Conservation (phyloP, 2,888 invertebrate species). For the Rotaria sp. region DNA sequence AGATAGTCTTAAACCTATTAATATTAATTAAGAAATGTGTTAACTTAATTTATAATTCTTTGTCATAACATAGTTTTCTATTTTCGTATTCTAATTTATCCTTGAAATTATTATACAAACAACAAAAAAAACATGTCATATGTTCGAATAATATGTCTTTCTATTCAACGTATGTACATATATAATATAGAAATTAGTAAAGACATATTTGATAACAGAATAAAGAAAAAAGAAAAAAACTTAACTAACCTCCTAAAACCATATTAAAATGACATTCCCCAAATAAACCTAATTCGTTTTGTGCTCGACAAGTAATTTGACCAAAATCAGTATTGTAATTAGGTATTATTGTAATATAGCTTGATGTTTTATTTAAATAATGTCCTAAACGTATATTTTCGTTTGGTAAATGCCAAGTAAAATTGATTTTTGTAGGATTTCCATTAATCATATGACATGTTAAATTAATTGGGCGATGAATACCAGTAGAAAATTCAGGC, state of each 20-base stretch:
- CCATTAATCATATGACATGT: conserved; percentile 15
- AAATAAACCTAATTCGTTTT: conserved; percentile 22
- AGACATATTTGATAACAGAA: background rate
- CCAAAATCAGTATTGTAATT: background rate
- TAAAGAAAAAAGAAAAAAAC: too few relatives aligned
- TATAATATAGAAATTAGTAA: too few relatives aligned
- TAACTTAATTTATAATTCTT: too few relatives aligned
- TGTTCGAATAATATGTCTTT: too few relatives aligned
- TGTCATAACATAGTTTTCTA: too few relatives aligned
- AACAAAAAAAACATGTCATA: too few relatives aligned
- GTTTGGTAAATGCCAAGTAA: background rate
- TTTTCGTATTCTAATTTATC: too few relatives aligned
- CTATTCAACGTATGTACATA: too few relatives aligned
- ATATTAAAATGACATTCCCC: conserved; percentile 29
- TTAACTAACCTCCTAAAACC: background rate
- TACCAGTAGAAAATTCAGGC: background rate
- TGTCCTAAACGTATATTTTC: background rate
- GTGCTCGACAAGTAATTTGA: background rate
- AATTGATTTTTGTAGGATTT: background rate
- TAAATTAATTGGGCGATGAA: background rate
- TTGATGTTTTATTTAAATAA: background rate
- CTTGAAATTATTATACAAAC: too few relatives aligned
- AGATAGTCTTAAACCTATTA: too few relatives aligned
- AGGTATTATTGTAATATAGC: background rate
- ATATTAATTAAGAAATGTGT: too few relatives aligned